Conservation (phyloP, 2,113 vertebrate genomes). For the Macquaria australasica region DNA sequence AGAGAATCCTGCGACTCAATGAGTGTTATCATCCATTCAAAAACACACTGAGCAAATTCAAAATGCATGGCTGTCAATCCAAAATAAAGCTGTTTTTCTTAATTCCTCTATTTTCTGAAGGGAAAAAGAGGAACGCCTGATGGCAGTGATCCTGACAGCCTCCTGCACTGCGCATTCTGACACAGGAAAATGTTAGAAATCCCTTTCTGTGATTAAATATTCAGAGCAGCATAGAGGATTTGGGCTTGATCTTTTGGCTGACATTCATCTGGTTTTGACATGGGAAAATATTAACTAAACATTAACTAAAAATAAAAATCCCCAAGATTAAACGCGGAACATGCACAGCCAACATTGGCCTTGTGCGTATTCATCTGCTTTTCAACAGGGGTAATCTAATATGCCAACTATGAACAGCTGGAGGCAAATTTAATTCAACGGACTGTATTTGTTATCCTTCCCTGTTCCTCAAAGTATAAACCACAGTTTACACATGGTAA, state of each 20-base stretch:
- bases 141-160: conserved; percentile 13
- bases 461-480: conserved; percentile 24
- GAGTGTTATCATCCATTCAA: neutral
- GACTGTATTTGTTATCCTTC: conserved; percentile 34
- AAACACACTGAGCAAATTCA: conserved; percentile 7
- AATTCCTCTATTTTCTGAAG: conserved; percentile 18
- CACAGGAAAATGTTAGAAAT: conserved; percentile 31
- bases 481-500: conserved; percentile 19
- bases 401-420: conserved; percentile 68
- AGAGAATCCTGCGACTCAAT: conserved; percentile 38
- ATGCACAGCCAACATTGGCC: conserved; percentile 28
- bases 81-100: conserved; percentile 36
- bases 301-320: conserved; percentile 51
- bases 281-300: conserved; percentile 43
- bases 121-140: neutral
- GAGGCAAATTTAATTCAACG: conserved; percentile 52
- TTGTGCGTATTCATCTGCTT: conserved; percentile 60
- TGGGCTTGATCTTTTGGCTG: conserved; percentile 25
- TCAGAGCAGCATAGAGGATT: conserved; percentile 1
- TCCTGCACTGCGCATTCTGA: conserved; percentile 6
- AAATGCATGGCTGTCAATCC: conserved; percentile 23
- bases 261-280: conserved; percentile 43
- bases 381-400: conserved; percentile 65
- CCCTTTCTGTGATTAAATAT: conserved; percentile 29
- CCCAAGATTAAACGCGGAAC: conserved; percentile 47